Conservation (phyloP, 2,797 vertebrate species). For the Paramormyrops hopkinsi region DNA sequence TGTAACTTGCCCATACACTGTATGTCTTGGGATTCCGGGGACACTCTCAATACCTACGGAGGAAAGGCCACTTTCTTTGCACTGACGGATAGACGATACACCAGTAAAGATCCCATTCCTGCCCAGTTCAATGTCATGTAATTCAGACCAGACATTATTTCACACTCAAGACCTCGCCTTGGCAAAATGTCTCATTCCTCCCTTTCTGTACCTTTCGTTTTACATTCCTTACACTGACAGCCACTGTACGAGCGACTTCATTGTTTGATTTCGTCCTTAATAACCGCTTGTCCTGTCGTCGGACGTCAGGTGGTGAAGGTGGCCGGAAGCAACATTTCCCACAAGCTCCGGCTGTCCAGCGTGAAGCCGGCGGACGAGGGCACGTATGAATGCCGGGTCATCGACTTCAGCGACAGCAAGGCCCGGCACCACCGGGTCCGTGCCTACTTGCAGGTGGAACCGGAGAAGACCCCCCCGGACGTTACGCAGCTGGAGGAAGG, state of each 20-base stretch:
- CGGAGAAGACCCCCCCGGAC: constrained; percentile 22
- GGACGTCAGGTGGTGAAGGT: constrained; percentile 84
- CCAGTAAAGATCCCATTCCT: neutral
- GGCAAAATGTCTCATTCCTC: neutral
- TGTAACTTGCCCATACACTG: neutral
- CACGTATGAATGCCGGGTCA: constrained; percentile 86
- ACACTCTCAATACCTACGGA: neutral
- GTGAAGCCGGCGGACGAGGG: constrained; percentile 85
- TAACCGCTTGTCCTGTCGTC: neutral
- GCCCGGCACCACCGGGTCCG: constrained; percentile 78
- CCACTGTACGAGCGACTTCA: neutral
- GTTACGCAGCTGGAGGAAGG: neutral
- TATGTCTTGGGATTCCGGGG: neutral
- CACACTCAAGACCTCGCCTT: neutral
- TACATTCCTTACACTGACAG: neutral
- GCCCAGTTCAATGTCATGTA: neutral
- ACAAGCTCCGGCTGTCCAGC: constrained; percentile 87
- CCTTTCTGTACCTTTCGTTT: neutral
- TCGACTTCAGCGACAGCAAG: constrained; percentile 80
- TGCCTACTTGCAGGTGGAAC: constrained; percentile 81
- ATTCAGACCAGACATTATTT: neutral
- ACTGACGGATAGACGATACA: neutral
- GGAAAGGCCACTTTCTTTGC: neutral
- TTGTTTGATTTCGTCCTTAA: neutral
- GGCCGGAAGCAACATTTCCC: constrained; percentile 93